Percentiles rank a stretch among this genome's conserved stretches.
These are phyloP conservation scores for Ceyx melanurus DNA, from an alignment of 2,113 vertebrate species.

Conservation along the genomic window DNA sequence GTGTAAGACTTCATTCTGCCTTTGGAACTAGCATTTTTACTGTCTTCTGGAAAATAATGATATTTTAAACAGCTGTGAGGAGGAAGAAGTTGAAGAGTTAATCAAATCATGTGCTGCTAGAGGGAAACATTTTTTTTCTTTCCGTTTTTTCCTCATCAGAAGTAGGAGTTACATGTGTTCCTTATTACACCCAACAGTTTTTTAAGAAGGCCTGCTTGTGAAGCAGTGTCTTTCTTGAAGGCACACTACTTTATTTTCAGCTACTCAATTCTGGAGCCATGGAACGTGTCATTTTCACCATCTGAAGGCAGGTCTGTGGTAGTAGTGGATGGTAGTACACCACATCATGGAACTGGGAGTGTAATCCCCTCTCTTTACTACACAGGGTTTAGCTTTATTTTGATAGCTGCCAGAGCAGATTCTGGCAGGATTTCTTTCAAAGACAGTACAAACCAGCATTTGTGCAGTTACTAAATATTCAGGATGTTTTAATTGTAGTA, in stretches of 20 bases:
- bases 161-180: constrained; percentile 39
- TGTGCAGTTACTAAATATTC: neutral
- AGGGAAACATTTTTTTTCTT: neutral
- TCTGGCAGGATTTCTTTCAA: neutral
- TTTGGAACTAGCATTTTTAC: neutral
- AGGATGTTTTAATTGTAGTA: neutral
- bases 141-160: neutral
- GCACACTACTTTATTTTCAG: constrained; percentile 22
- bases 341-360: neutral
- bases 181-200: constrained; percentile 14
- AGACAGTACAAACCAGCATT: neutral
- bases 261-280: constrained; percentile 19
- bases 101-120: neutral
- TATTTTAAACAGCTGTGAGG: neutral
- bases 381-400: neutral
- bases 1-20: neutral
- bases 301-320: neutral
- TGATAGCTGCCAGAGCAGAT: neutral
- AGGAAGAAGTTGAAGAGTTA: constrained; percentile 17
- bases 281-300: neutral
- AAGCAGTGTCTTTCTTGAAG: neutral
- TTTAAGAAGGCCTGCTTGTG: neutral
- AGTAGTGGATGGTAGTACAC: neutral
- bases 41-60: neutral
- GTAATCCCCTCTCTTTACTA: neutral